Evolutionary conservation across 2,113 vertebrate species (phyloP).

Genomic region (Gymnarchus niloticus): DNA sequence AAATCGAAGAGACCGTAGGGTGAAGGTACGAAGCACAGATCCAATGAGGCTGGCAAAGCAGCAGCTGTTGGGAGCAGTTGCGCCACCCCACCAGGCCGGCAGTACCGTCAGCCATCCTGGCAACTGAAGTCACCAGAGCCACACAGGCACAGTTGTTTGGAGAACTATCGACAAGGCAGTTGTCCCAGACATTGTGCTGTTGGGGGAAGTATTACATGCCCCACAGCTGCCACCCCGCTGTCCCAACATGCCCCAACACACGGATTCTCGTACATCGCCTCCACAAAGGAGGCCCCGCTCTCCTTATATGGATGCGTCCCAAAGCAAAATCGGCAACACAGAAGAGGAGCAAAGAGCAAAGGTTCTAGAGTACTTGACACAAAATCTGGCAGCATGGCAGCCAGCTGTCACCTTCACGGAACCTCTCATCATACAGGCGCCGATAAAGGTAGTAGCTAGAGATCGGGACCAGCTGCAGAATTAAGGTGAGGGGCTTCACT

Average conservation of each 20-base stretch:
- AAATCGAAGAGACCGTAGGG: background rate
- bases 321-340: background rate
- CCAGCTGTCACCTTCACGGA: background rate
- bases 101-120: background rate
- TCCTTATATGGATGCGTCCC: background rate
- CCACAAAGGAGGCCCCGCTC: background rate
- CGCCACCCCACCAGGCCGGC: background rate
- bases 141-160: background rate
- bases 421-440: background rate
- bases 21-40: background rate
- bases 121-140: background rate
- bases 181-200: constrained; percentile 32
- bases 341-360: background rate
- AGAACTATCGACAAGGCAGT: constrained; percentile 23
- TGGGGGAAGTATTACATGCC: constrained; percentile 14
- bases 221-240: constrained; percentile 23
- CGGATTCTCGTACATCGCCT: background rate
- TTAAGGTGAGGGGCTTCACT: background rate
- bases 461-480: background rate
- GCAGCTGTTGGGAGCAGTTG: constrained; percentile 24
- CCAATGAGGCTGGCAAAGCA: background rate
- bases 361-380: background rate
- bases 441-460: background rate
- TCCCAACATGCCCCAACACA: background rate
- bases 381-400: background rate